These are phyloP conservation scores for Puffinus mauretanicus DNA, from an alignment of 2,113 vertebrate species.

Conservation along the genomic window DNA sequence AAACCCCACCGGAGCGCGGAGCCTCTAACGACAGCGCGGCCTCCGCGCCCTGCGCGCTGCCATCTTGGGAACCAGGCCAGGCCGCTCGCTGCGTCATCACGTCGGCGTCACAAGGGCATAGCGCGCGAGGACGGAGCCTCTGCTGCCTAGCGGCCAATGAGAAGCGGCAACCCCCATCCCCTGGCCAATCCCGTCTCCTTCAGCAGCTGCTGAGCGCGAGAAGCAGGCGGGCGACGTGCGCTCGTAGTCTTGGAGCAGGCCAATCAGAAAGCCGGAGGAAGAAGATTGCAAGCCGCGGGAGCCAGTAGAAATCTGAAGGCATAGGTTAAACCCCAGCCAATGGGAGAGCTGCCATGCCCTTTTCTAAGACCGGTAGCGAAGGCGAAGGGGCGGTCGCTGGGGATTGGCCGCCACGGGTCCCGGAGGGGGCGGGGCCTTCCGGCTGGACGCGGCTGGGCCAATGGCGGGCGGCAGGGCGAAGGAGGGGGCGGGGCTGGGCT, in stretches of 20 bases:
- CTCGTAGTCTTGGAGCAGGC: rapidly evolving
- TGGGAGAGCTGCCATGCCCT: background rate
- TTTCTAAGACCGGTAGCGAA: background rate
- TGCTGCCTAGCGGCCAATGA: background rate
- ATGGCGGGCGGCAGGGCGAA: background rate
- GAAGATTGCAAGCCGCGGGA: rapidly evolving
- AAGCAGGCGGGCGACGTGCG: rapidly evolving
- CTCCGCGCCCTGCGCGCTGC: constrained; percentile 29
- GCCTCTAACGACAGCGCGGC: background rate
- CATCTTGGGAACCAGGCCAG: constrained; percentile 36
- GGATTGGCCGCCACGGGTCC: rapidly evolving
- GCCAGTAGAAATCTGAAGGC: background rate
- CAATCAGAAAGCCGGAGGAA: background rate
- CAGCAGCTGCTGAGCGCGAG: rapidly evolving
- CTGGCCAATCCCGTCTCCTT: background rate
- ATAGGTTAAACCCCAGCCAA: background rate
- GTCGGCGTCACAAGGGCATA: background rate
- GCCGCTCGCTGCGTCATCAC: background rate
- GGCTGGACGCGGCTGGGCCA: background rate
- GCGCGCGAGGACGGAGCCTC: background rate
- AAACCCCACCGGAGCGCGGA: background rate
- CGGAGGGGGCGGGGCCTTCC: background rate
- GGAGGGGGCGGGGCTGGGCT: background rate
- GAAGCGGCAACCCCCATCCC: rapidly evolving
- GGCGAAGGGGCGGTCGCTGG: too few relatives aligned